phyloP scores from a whole-genome alignment of 1,140 invertebrate genomes.

The Pinna nobilis region DNA sequence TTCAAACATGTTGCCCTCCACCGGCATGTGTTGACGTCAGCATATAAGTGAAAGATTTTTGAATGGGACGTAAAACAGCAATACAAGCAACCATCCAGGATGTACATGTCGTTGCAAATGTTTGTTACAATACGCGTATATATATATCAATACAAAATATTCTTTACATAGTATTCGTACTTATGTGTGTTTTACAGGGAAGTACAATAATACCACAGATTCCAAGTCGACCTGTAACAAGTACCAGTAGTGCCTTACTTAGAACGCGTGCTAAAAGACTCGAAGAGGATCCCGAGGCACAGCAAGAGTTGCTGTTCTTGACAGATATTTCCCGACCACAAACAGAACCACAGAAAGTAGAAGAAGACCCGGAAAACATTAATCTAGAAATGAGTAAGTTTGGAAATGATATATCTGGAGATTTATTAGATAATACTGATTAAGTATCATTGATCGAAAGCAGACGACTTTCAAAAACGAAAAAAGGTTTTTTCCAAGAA shows the following conservation, averaged over 20 bases:
- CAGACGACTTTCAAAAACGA: background rate
- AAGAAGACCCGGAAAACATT: conserved; percentile 1
- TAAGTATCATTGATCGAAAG: background rate
- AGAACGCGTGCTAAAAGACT: background rate
- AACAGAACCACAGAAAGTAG: background rate
- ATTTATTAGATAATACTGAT: background rate
- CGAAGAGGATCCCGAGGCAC: background rate
- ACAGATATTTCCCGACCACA: conserved; percentile 6
- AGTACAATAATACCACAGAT: too few relatives aligned
- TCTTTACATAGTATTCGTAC: too few relatives aligned
- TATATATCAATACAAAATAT: too few relatives aligned
- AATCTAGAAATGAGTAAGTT: background rate
- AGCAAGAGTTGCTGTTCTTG: conserved; percentile 8
- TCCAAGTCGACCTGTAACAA: background rate
- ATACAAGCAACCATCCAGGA: too few relatives aligned
- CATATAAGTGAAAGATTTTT: too few relatives aligned
- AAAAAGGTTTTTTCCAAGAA: background rate
- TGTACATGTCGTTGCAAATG: too few relatives aligned
- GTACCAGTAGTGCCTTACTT: background rate
- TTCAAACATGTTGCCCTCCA: too few relatives aligned
- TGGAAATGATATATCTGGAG: too few relatives aligned
- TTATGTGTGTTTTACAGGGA: too few relatives aligned
- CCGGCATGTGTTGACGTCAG: too few relatives aligned
- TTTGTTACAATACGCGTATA: too few relatives aligned
- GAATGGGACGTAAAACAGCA: too few relatives aligned